Conservation (phyloP, 2,797 vertebrate genomes). For the Ptychobarbus kaznakovi region DNA sequence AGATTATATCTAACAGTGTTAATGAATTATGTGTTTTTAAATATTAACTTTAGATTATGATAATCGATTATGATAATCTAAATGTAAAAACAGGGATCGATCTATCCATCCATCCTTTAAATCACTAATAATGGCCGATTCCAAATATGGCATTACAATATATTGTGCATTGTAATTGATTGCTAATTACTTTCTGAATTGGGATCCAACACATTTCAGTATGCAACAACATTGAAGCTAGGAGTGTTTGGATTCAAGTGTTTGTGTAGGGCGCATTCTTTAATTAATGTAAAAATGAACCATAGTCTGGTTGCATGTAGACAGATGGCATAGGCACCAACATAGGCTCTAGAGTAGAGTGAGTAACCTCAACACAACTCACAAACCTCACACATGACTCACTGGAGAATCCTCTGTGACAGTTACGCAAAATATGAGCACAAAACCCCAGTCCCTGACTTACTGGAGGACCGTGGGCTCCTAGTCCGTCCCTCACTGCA, state of each 20-base stretch:
- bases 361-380: background rate
- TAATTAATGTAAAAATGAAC: background rate
- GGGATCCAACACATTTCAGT: background rate
- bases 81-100: too few species aligned
- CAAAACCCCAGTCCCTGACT: background rate
- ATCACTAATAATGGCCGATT: too few species aligned
- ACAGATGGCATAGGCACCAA: background rate
- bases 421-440: background rate
- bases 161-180: background rate
- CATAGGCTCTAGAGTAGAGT: background rate
- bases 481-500: background rate
- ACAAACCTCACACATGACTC: constrained; percentile 14
- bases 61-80: too few species aligned
- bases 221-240: background rate
- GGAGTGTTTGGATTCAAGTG: background rate
- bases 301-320: background rate
- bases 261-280: background rate
- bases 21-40: background rate
- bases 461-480: background rate
- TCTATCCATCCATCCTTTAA: too few species aligned
- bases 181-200: background rate
- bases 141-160: background rate
- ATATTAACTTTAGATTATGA: background rate
- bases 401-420: constrained; percentile 20
- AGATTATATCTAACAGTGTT: background rate